These are phyloP conservation scores for Chymomyza costata DNA, from an alignment of 1,140 invertebrate genomes.

Conservation along the genomic window DNA sequence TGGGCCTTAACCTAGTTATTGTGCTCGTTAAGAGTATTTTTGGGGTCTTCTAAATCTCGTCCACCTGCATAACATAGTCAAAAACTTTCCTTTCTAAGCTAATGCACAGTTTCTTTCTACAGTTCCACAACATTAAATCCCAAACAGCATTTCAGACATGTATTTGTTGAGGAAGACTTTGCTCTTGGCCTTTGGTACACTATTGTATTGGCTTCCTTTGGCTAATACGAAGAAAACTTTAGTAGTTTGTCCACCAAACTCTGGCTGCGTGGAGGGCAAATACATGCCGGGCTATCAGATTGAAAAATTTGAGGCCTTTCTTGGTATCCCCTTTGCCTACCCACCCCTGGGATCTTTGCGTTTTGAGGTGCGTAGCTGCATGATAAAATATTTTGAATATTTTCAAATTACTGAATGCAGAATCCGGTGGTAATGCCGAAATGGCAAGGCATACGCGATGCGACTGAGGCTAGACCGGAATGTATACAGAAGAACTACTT, in stretches of 20 bases:
- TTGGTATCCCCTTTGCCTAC: conserved; percentile 69
- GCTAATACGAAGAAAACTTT: conserved; percentile 15
- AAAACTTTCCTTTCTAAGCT: too few relatives aligned
- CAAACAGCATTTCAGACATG: too few relatives aligned
- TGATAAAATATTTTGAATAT: too few relatives aligned
- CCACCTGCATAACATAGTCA: too few relatives aligned
- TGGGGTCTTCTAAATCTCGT: too few relatives aligned
- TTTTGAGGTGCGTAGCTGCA: conserved; percentile 8
- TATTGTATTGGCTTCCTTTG: conserved; percentile 3
- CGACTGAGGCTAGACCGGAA: conserved; percentile 40
- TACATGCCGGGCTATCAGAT: conserved; percentile 49
- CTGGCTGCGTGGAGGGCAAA: conserved; percentile 55
- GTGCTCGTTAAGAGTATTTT: too few relatives aligned
- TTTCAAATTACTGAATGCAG: conserved; percentile 25
- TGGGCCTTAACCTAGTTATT: too few relatives aligned
- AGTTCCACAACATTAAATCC: too few relatives aligned
- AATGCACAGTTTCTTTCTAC: too few relatives aligned
- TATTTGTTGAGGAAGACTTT: too few relatives aligned
- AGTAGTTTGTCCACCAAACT: conserved; percentile 36
- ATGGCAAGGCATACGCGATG: conserved; percentile 48
- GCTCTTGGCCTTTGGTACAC: too few relatives aligned
- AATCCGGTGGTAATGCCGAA: conserved; percentile 56
- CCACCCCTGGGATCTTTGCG: conserved; percentile 58
- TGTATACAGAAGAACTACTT: conserved; percentile 74
- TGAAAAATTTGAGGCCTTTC: conserved; percentile 55